Evolutionary conservation across 2,888 invertebrate genomes (phyloP).

Genomic region (Phyllotreta cruciferae): DNA sequence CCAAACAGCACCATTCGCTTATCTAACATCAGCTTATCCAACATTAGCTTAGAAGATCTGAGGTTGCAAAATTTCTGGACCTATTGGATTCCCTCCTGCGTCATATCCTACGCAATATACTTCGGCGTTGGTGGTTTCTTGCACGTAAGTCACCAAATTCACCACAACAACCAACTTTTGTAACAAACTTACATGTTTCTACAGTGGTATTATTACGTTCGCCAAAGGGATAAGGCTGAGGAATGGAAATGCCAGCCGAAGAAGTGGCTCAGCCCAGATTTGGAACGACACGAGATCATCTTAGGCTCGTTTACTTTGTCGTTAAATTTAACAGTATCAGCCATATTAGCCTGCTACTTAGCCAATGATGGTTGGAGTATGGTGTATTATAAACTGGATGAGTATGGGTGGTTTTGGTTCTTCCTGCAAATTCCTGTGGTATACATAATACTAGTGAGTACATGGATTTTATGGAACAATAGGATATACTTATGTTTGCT

Average conservation of each 20-base stretch:
- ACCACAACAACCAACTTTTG: constrained; percentile 16
- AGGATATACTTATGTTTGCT: not conserved
- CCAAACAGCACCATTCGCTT: not conserved
- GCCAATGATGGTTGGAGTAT: constrained; percentile 71
- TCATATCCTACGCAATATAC: constrained; percentile 67
- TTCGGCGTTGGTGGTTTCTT: constrained; percentile 72
- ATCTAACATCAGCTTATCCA: constrained; percentile 43
- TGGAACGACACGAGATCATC: constrained; percentile 74
- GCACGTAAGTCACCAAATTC: constrained; percentile 64
- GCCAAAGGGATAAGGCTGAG: constrained; percentile 66
- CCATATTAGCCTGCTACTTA: constrained; percentile 70
- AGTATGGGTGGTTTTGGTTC: constrained; percentile 72
- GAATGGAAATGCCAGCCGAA: constrained; percentile 79
- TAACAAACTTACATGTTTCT: constrained; percentile 34
- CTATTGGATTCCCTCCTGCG: constrained; percentile 63
- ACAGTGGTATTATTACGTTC: constrained; percentile 77
- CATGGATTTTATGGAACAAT: not conserved
- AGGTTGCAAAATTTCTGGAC: constrained; percentile 63
- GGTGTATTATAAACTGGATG: constrained; percentile 68
- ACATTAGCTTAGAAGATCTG: constrained; percentile 60
- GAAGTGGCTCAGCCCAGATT: constrained; percentile 71
- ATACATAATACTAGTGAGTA: constrained; percentile 60
- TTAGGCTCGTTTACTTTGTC: constrained; percentile 68
- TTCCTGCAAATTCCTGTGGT: constrained; percentile 69
- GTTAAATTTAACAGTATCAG: constrained; percentile 65